Evolutionary conservation across 2,113 vertebrate genomes (phyloP), one percentile per base, ranked within the genome.

Genomic region (Syngnathus scovelli): DNA sequence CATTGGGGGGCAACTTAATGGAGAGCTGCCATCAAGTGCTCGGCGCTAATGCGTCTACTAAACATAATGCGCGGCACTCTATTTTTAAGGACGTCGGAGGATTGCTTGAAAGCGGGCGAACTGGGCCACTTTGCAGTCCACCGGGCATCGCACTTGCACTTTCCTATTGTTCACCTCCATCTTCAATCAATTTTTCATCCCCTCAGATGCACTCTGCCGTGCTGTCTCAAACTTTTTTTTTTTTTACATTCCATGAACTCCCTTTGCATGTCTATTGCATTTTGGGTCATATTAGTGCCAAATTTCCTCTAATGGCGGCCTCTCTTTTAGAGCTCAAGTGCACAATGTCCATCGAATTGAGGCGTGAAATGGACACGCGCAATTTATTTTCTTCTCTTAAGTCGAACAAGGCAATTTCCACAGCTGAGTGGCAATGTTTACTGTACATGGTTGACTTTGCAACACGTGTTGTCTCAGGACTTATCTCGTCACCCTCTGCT

Each of bases 401-500:
- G 41, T 43, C 11, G 11, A 43, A 43, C 0, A 43, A 43, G 41
- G 10, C 2, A 43, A 43, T 43, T 43, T 46, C 13, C 44, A 46
- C 5, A 46, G 13, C 9, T 43, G 41, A 46, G 44, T 46, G 13
- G 55, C 81, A 77, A 46, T 78, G 37, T 86, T 86, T 82, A 85
- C 79, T 84, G 83, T 86, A 81, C 64, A 77, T 69, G 80, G 68
- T 83, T 75, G 76, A 84, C 80, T 88, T 81, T 86, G 82, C 87
- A 89, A 85, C 87, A 49, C 83, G 77, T 83, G 85, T 89, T 83
- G 82, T 87, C 86, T 87, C 76, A 81, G 81, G 86, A 79, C 84
- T 91, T 87, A 86, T 88, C 84, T 80, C 61, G 77, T 89, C 90
- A 91, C 89, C 87, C 88, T 88, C 89, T 84, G 71, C 86, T 90